Evolutionary conservation across 2,888 invertebrate species (phyloP).

Genomic region (Sympetrum striolatum): DNA sequence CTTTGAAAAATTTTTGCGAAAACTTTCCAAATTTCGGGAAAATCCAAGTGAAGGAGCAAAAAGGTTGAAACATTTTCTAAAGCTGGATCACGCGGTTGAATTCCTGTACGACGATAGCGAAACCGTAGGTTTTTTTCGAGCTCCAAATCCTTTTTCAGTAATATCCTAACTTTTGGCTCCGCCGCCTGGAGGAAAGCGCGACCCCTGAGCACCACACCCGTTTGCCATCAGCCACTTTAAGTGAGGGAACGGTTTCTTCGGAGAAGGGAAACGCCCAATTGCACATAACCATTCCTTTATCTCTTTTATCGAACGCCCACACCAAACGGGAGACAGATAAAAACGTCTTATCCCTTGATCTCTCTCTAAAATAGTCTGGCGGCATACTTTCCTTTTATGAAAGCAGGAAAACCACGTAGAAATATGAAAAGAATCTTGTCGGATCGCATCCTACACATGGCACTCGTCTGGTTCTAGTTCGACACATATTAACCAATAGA

Average conservation of each 20-base stretch:
- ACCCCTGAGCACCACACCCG: not conserved
- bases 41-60: too few species aligned
- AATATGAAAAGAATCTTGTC: not conserved
- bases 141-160: not conserved
- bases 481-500: too few species aligned
- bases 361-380: not conserved
- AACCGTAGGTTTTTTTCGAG: too few species aligned
- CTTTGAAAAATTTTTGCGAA: too few species aligned
- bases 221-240: not conserved
- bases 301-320: not conserved
- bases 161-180: not conserved
- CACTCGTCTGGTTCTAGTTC: too few species aligned
- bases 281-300: not conserved
- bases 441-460: too few species aligned
- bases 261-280: not conserved
- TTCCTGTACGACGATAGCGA: too few species aligned
- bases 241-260: not conserved
- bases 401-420: not conserved
- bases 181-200: not conserved
- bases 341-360: not conserved
- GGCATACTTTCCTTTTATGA: not conserved
- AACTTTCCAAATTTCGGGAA: too few species aligned
- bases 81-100: too few species aligned
- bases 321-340: not conserved
- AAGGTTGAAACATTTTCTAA: too few species aligned